A percentile compares a stretch with the other conserved stretches of the same genome.
Conservation (phyloP, 2,888 invertebrate genomes). For the Spodoptera exigua region DNA sequence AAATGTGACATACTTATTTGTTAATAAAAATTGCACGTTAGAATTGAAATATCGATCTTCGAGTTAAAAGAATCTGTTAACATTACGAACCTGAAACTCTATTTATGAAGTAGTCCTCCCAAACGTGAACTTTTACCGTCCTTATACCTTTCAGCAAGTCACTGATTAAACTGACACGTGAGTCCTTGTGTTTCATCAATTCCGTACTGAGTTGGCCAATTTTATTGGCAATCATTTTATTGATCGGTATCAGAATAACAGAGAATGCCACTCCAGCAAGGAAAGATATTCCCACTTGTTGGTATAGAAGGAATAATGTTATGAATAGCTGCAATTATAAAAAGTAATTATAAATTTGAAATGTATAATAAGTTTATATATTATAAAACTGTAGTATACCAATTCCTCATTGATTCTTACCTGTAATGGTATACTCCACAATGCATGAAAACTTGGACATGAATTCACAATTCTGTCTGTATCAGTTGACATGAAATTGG, state of each 20-base stretch:
- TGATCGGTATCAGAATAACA: conserved; percentile 96
- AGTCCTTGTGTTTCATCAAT: conserved; percentile 97
- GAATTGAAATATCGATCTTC: too few species aligned
- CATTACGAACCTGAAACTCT: conserved; percentile 90
- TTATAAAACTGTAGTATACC: not conserved
- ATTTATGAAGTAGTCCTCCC: conserved; percentile 96
- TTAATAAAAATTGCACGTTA: too few species aligned
- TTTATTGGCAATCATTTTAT: conserved; percentile 95
- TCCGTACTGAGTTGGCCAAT: conserved; percentile 95
- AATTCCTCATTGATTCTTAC: conserved; percentile 77
- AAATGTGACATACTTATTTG: too few species aligned
- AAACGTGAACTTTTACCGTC: conserved; percentile 97
- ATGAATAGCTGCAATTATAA: conserved; percentile 91
- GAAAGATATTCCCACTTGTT: conserved; percentile 97
- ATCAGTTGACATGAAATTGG: conserved; percentile 99
- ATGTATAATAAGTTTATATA: not conserved
- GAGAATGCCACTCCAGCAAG: conserved; percentile 96
- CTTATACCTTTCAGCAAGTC: conserved; percentile 96
- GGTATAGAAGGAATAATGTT: conserved; percentile 94
- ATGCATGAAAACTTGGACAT: conserved; percentile 98
- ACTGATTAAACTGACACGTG: conserved; percentile 95
- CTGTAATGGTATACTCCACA: conserved; percentile 99
- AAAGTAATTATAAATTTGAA: conserved; percentile 6
- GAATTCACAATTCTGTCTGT: conserved; percentile 98
- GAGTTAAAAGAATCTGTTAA: not conserved